Conservation (phyloP, 2,113 vertebrate species). For the Formicarius rufipectus region DNA sequence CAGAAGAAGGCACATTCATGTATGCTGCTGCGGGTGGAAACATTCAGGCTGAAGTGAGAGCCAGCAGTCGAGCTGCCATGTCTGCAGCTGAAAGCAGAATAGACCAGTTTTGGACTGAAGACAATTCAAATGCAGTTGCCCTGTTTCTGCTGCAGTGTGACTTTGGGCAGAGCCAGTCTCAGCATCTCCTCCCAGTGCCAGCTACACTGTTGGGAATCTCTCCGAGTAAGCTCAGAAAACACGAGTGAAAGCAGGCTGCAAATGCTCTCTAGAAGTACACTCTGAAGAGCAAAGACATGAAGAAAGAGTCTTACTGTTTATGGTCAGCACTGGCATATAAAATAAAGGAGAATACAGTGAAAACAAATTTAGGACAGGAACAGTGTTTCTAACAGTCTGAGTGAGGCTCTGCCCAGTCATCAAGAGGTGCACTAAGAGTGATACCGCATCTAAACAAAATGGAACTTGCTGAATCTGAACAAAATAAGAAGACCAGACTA, state of each 20-base stretch:
- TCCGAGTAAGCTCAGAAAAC: background rate
- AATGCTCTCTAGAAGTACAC: background rate
- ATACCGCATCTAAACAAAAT: background rate
- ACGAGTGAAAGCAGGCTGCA: background rate
- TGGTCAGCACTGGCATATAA: background rate
- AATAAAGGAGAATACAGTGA: background rate
- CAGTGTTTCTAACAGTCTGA: background rate
- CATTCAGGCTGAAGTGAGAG: background rate
- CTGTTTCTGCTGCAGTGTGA: background rate
- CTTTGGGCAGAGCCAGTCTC: background rate
- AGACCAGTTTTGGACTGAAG: background rate
- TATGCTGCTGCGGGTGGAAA: background rate
- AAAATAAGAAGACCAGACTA: background rate
- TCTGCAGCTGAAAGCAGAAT: background rate
- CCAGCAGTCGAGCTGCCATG: background rate
- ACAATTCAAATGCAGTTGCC: background rate
- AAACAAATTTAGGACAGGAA: background rate
- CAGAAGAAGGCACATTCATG: background rate
- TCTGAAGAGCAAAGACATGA: background rate
- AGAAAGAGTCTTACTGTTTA: background rate
- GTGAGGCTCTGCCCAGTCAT: background rate
- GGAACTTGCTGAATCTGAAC: background rate
- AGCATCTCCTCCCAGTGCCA: fast-evolving
- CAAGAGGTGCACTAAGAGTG: background rate
- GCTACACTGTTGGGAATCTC: background rate